Base-by-base conservation (phyloP, 2,888 invertebrate genomes). In the Phengaris arion region DNA sequence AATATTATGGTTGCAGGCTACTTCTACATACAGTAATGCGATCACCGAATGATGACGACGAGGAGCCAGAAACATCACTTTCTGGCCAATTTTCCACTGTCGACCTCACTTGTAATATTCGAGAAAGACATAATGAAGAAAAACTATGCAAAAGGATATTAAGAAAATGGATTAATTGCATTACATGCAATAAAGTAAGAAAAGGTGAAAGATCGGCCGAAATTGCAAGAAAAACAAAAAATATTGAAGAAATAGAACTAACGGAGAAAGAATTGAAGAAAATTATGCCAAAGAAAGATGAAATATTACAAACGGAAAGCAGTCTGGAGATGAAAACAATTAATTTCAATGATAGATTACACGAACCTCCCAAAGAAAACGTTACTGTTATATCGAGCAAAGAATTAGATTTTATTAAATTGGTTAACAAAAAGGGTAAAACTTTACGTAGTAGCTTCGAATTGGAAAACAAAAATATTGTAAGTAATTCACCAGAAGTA, bases 21-120 rank as follows among this genome's bases (percentile, higher is more conserved):
- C 85, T 86, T 77, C 83, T 93, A 79, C 86, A 91, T 22, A 79
- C 86, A 12, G 82, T 92, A 15, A 93, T 93, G 93, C 85, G 88
- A 46, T 87, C 90, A 55, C 92, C 92, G n/a, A 82, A 83, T 57
- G 89, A 90, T 10, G 77, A 76, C 0, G 84, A 84, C 2, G 78
- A 80, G 52, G 75, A 75, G 15, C 77, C 77, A 0, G 86, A 83
- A 79, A 79, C 81, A 46, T 78, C 79, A 12, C 85, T 83, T 75
- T 83, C 81, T 2, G 80, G 77, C 45, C 77, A 79, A 74, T 78
- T 81, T 6, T 83, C 84, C 68, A 84, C 85, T 22, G 83, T 82
- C 10, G 83, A 85, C 59, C 76, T 76, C 45, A 68, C 79, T 12
- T 78, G 77, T 46, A 74, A 76, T 12, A 77, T 77, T 51, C 78